Base-by-base conservation (phyloP, 2,797 vertebrate genomes). In the Coreius guichenoti region DNA sequence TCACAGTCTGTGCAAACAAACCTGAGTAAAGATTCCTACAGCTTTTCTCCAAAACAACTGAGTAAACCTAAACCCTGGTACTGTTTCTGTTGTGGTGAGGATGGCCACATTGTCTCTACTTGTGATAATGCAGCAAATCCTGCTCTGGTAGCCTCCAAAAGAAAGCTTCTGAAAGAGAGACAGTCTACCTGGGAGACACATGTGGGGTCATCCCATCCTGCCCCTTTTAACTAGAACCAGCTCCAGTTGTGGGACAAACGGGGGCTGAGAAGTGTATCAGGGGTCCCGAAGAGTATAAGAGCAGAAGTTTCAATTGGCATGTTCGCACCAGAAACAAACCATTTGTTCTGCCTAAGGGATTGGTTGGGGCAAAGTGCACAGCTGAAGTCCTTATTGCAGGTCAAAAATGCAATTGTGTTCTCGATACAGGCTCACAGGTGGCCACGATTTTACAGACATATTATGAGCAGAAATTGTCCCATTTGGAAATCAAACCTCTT, bases 31-130 rank as follows among this genome's bases (percentile, higher is more conserved):
- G n/a, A n/a, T n/a, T n/a, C n/a, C n/a, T n/a, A n/a, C n/a, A n/a
- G n/a, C n/a, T n/a, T n/a, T n/a, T n/a, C n/a, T n/a, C n/a, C n/a
- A n/a, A n/a, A n/a, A n/a, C n/a, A n/a, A n/a, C n/a, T n/a, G n/a
- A n/a, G n/a, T n/a, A n/a, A n/a, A n/a, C n/a, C n/a, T 51, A 74
- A 45, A 8, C 79, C 89, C 6, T 86, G 85, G 69, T 89, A 88
- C 17, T 86, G 89, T 19, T 88, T 87, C 17, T 26, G 68, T 0
- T 87, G 85, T n/a, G 70, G 87, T 0, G 82, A 85, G 23, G 80
- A 88, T 47, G 85, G 85, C 8, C 69, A 89, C 14, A 74, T 87
- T 3, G 26, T 43, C 4, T 49, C 73, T 0, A 0, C 17, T 1
- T 88, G 89, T 47, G 36, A 29, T 19, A 84, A 51, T 78, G 76